Evolutionary conservation across 2,888 invertebrate genomes (phyloP), one percentile per base, ranked within the genome.

Genomic region (Hemicrepidius hirtus): DNA sequence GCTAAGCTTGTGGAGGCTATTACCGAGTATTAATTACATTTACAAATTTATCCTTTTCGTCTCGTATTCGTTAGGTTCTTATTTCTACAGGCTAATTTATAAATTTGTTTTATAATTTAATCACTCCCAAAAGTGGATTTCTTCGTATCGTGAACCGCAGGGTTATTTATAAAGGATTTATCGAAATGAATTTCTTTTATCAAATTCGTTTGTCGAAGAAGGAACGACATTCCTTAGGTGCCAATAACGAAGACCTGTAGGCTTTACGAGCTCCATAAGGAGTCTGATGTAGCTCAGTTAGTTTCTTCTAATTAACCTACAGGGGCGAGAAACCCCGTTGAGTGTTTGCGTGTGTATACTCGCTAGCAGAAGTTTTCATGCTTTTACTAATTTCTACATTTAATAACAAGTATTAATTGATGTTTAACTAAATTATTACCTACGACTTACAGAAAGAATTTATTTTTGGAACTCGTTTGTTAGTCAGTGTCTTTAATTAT

Each of bases 321-420:
- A 63, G 68, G 68, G 68, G 62, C 62, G 53, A 62, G 63, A 63
- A 63, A 62, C 68, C 68, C 68, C 68, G 63, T 49, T n/a, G 50
- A 53, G 65, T 40, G 28, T 65, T 37, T 50, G 18, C 3, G 46
- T 46, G 53, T 46, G 53, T 53, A 53, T 53, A 53, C n/a, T 24
- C 24, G 3, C 28, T 9, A 5, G 9, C 53, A 53, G 6, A 53
- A 28, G 12, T 18, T 20, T 12, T 3, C 20, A 53, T 53, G 12
- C 53, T 21, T n/a, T 28, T 18, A 28, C 28, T 53, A 53, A 53
- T 53, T 53, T 13, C 53, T 9, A n/a, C 53, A 24, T 18, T 10
- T 10, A 18, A 18, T 18, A 18, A 10, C 16, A 10, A 46, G 18
- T 46, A 46, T 46, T 46, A 46, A 46, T 16, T 46, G n/a, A n/a